Evolutionary conservation across 2,113 vertebrate species (phyloP).

Genomic region (Oncorhynchus nerka): DNA sequence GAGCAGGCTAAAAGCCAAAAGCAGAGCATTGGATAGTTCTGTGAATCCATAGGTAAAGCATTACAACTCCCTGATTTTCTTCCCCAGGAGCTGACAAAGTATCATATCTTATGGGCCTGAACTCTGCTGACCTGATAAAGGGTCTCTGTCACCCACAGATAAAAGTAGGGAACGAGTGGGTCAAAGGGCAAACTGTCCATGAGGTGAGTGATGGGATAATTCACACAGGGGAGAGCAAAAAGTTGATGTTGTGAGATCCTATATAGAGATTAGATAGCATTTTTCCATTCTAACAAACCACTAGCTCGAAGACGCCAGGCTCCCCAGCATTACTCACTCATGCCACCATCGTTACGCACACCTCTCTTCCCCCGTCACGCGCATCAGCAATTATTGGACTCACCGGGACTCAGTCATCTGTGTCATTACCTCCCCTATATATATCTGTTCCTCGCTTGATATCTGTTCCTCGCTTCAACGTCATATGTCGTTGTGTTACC

Average conservation of each 20-base stretch:
- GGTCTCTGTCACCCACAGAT: constrained; percentile 79
- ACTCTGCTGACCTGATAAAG: constrained; percentile 82
- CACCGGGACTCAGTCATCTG: too few relatives aligned
- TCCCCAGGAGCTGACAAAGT: constrained; percentile 79
- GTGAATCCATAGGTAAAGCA: background rate
- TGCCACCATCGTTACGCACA: too few relatives aligned
- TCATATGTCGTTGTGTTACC: too few relatives aligned
- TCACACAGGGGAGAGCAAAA: constrained; percentile 66
- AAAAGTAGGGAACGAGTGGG: constrained; percentile 83
- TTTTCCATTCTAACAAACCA: too few relatives aligned
- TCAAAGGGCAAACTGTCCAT: constrained; percentile 83
- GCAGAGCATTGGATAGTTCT: background rate
- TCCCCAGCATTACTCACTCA: too few relatives aligned
- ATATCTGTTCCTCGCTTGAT: too few relatives aligned
- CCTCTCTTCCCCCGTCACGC: too few relatives aligned
- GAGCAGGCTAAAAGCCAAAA: background rate
- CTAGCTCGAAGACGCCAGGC: too few relatives aligned
- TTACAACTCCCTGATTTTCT: background rate
- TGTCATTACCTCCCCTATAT: too few relatives aligned
- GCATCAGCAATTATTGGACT: too few relatives aligned
- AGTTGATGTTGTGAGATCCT: constrained; percentile 68
- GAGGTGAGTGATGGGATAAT: constrained; percentile 65
- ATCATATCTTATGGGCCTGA: constrained; percentile 80
- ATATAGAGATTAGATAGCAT: background rate
- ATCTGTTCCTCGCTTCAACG: too few relatives aligned